Percentiles rank a stretch among this genome's conserved stretches.
These are phyloP conservation scores for Oscheius sp. DNA, from an alignment of 2,888 invertebrate genomes.

Conservation along the genomic window DNA sequence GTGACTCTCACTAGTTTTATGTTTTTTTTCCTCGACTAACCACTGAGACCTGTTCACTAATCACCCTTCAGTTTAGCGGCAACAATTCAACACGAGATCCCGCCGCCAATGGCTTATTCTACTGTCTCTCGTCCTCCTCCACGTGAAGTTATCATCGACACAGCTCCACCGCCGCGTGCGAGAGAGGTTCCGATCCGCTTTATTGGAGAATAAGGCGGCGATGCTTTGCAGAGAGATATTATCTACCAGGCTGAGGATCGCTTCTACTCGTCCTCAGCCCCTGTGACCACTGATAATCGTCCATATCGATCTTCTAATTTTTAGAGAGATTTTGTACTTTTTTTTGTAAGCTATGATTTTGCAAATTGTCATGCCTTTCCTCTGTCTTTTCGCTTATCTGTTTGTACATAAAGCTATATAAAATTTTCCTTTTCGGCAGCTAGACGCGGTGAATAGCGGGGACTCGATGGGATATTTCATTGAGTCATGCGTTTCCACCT, in stretches of 20 bases:
- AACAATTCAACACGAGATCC: background rate
- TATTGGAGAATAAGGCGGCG: background rate
- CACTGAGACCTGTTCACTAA: background rate
- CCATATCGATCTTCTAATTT: constrained; percentile 29
- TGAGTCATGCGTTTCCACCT: too few species aligned
- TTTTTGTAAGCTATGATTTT: background rate
- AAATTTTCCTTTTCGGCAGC: too few species aligned
- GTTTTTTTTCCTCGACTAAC: background rate
- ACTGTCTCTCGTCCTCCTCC: constrained; percentile 5
- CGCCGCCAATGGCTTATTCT: constrained; percentile 10
- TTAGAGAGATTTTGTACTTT: background rate
- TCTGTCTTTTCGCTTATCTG: background rate
- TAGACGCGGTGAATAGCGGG: too few species aligned
- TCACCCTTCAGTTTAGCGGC: constrained; percentile 15
- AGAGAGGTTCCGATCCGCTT: background rate
- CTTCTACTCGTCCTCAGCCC: constrained; percentile 59
- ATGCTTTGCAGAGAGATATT: constrained; percentile 22
- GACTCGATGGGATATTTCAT: too few species aligned
- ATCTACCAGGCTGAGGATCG: constrained; percentile 56
- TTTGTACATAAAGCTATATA: background rate
- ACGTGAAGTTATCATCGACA: constrained; percentile 24
- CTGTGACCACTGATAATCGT: constrained; percentile 20
- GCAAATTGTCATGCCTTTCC: background rate
- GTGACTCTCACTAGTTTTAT: background rate
- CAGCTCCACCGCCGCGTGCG: constrained; percentile 20